Conservation (phyloP, 2,113 vertebrate genomes). For the Clarias gariepinus region DNA sequence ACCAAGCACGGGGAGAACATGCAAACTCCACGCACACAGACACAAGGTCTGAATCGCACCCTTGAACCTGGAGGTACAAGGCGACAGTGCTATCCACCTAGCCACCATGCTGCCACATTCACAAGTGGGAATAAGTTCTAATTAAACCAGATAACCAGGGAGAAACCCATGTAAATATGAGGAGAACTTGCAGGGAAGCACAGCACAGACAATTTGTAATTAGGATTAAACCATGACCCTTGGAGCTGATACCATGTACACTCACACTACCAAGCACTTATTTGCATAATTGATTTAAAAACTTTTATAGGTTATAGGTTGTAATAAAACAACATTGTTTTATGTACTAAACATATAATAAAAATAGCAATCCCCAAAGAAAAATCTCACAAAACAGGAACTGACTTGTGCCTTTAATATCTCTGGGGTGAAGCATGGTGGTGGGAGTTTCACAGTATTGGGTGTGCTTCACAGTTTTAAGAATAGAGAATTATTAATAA, state of each 20-base stretch:
- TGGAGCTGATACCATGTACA: background rate
- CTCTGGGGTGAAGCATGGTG: background rate
- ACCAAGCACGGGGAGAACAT: no score
- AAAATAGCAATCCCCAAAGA: background rate
- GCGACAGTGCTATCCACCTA: no score
- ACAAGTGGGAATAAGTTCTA: background rate
- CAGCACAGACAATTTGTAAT: background rate
- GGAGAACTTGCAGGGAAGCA: background rate
- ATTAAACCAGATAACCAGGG: background rate
- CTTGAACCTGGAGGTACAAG: no score
- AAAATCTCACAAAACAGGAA: background rate
- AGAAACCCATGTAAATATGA: background rate
- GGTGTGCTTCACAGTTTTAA: background rate
- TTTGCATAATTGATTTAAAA: background rate
- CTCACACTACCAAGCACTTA: background rate
- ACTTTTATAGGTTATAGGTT: background rate
- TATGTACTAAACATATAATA: background rate
- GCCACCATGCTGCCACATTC: background rate
- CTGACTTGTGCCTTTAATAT: background rate
- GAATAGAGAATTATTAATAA: no score
- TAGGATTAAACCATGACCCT: background rate
- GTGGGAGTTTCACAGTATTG: background rate
- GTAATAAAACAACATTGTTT: no score
- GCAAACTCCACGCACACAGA: no score
- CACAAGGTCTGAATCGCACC: no score